Evolutionary conservation across 2,797 vertebrate genomes (phyloP).

Genomic region (Lerista edwardsae): DNA sequence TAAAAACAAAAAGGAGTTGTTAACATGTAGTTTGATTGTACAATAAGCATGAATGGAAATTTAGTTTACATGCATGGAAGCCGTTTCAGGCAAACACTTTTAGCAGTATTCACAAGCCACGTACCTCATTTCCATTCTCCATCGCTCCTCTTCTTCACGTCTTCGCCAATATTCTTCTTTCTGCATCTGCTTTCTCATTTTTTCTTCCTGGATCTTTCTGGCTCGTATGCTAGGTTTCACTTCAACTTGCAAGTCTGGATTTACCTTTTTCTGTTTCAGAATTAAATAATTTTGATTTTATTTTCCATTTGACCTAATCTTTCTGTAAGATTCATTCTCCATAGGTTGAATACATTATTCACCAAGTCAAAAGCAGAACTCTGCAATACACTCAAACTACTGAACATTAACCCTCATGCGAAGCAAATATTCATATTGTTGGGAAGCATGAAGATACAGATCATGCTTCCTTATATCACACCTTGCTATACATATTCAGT

Average conservation of each 20-base stretch:
- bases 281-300: conserved; percentile 29
- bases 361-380: not conserved
- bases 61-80: not conserved
- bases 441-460: not conserved
- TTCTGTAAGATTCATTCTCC: not conserved
- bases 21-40: not conserved
- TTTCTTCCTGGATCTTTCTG: conserved; percentile 97
- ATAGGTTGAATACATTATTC: not conserved
- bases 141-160: conserved; percentile 95
- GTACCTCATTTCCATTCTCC: conserved; percentile 99
- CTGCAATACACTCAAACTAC: not conserved
- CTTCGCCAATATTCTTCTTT: conserved; percentile 98
- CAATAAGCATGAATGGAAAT: not conserved
- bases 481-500: not conserved
- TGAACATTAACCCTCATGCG: not conserved
- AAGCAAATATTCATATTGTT: not conserved
- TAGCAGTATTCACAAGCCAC: not conserved
- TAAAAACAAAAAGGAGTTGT: not conserved
- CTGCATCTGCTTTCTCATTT: conserved; percentile 99
- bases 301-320: not conserved
- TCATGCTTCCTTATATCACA: not conserved
- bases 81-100: not conserved
- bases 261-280: conserved; percentile 93
- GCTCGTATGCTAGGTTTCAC: conserved; percentile 98
- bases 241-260: conserved; percentile 97